Base-by-base conservation (phyloP, 1,140 invertebrate species). In the Drosophila mayri region DNA sequence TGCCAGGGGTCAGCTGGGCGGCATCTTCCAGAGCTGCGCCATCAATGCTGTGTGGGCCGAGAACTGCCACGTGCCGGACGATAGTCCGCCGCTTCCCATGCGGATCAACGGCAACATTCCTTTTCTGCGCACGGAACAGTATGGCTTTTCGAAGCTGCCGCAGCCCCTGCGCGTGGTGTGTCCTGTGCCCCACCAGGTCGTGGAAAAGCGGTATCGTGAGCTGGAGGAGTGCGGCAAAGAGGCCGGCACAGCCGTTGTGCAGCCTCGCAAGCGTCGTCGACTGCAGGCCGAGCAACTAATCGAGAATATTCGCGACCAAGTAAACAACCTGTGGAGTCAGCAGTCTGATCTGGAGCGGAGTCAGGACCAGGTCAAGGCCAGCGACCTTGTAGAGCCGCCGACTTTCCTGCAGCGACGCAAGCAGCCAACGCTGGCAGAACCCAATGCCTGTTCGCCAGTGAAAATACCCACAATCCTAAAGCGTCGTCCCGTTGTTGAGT, bases 11-110 rank as follows among this genome's bases (percentile, higher is more conserved):
- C 30, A 81, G 30, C 7, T 82, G 32, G 84, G 73, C 14, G 79
- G 79, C 16, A 81, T 92, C 25, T 92, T 90, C 7, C 86, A 92
- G 12, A 88, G 81, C 54, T 86, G 90, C 4, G 81, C 84, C 0
- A 41, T 92, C 37, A 82, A 83, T 32, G 76, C 84, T 10, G 72
- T 90, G 38, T 81, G 79, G 87, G 79, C 71, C 12, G 88, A 90
- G 11, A 44, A 59, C 4, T 43, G 52, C 3, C 20, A 1, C 2
- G 0, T 25, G 9, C 9, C 35, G 7, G 32, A 54, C 12, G 4
- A 22, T 14, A 22, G 3, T 37, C 20, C 25, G 1, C 11, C 6
- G 1, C 4, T 28, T 1, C 7, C 16, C 22, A 22, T 22, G 5
- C 16, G 22, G n/a, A 5, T n/a, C 8, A 46, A 61, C 9, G 71